Conservation (phyloP, 2,888 invertebrate species). For the Luffia ferchaultella region DNA sequence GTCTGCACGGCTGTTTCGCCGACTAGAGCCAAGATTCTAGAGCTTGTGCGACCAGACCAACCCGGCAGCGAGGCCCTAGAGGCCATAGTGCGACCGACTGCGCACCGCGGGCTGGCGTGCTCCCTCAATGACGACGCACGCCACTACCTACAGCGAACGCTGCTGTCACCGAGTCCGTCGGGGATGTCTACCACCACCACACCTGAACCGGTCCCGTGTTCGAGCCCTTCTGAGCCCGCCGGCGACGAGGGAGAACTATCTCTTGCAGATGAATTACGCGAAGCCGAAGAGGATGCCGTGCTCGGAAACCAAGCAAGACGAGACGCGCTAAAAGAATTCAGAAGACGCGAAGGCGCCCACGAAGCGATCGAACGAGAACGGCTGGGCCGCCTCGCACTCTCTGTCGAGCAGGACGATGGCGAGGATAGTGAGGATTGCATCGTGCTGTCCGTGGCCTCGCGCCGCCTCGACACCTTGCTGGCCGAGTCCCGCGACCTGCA, state of each 20-base stretch:
- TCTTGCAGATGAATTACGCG: conserved; percentile 47
- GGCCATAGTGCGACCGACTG: conserved; percentile 47
- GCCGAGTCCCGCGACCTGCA: conserved; percentile 51
- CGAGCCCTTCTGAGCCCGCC: background rate
- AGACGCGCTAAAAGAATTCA: conserved; percentile 12
- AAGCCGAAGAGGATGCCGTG: conserved; percentile 36
- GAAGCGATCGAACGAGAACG: conserved; percentile 48
- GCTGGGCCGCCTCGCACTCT: conserved; percentile 44
- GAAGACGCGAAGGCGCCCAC: conserved; percentile 32
- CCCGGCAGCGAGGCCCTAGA: conserved; percentile 46
- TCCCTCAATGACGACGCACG: conserved; percentile 50
- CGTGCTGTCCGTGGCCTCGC: conserved; percentile 33
- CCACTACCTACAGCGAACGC: conserved; percentile 44
- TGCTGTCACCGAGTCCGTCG: conserved; percentile 38
- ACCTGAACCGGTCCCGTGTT: conserved; percentile 22
- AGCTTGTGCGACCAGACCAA: conserved; percentile 45
- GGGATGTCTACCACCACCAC: conserved; percentile 24
- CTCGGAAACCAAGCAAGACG: conserved; percentile 7
- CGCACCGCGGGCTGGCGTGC: conserved; percentile 39
- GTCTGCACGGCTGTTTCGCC: conserved; percentile 38
- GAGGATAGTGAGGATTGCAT: conserved; percentile 15
- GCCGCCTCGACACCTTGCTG: conserved; percentile 42
- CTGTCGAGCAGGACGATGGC: conserved; percentile 50
- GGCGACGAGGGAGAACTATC: conserved; percentile 19
- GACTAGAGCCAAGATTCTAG: conserved; percentile 43